Evolutionary conservation across 2,797 vertebrate species (phyloP).

Genomic region (Pseudochaenichthys georgianus): DNA sequence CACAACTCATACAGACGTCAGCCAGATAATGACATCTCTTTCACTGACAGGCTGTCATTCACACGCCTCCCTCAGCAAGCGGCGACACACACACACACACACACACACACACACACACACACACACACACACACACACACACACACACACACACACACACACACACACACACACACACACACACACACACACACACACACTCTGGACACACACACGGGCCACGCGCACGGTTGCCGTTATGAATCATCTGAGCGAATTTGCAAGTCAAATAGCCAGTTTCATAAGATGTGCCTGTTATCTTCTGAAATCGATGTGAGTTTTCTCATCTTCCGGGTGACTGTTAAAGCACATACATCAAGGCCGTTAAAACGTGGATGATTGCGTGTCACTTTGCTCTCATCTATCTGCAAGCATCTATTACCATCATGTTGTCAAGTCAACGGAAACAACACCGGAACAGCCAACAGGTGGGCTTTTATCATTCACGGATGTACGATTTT

Average conservation of each 20-base stretch:
- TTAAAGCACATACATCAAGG: slow-evolving; percentile 74
- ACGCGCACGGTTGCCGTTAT: slow-evolving; percentile 51
- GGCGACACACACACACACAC: slow-evolving; percentile 5
- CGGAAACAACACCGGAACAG: slow-evolving; percentile 53
- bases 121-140: slow-evolving; percentile 36
- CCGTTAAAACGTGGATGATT: slow-evolving; percentile 74
- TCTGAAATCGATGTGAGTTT: slow-evolving; percentile 71
- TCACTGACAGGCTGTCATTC: slow-evolving; percentile 79
- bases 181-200: slow-evolving; percentile 25
- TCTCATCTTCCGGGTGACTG: slow-evolving; percentile 70
- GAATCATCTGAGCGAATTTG: slow-evolving; percentile 78
- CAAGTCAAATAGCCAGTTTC: slow-evolving; percentile 79
- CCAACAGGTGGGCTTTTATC: slow-evolving; percentile 70
- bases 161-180: slow-evolving; percentile 39
- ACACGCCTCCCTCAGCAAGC: slow-evolving; percentile 51
- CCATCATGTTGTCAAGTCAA: slow-evolving; percentile 64
- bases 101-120: slow-evolving; percentile 35
- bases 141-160: slow-evolving; percentile 33
- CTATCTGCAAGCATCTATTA: slow-evolving; percentile 74
- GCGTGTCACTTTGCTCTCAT: slow-evolving; percentile 76
- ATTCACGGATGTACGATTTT: slow-evolving; percentile 62
- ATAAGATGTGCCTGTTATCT: slow-evolving; percentile 75
- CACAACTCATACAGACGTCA: slow-evolving; percentile 62
- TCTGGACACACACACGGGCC: slow-evolving; percentile 44
- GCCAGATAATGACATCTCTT: slow-evolving; percentile 77